These are phyloP conservation scores for Phocoena sinus DNA, from an alignment of 2,113 vertebrate genomes.

Conservation along the genomic window DNA sequence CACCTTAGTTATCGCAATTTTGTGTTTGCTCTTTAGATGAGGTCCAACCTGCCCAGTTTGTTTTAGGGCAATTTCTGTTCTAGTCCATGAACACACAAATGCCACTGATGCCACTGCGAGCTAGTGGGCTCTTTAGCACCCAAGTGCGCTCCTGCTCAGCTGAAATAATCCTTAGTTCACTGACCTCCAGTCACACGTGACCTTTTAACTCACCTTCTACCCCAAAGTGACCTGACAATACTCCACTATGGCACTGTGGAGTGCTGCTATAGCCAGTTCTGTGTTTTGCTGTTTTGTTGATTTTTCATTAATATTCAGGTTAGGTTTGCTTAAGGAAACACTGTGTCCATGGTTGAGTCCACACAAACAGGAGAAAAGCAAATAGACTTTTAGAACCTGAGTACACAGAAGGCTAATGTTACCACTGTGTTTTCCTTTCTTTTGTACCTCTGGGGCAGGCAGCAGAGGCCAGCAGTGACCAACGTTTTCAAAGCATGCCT, in stretches of 20 bases:
- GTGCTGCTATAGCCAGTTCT: neutral
- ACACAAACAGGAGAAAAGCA: neutral
- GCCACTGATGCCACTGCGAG: accelerated
- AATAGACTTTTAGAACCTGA: neutral
- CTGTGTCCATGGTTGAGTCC: neutral
- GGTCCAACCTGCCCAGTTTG: neutral
- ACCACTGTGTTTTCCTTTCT: neutral
- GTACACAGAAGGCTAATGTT: neutral
- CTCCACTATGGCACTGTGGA: neutral
- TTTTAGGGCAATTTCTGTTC: neutral
- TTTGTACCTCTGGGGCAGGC: neutral
- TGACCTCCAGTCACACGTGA: neutral
- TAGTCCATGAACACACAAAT: accelerated
- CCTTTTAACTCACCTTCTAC: neutral
- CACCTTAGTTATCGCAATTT: neutral
- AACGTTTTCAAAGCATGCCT: neutral
- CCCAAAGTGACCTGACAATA: neutral
- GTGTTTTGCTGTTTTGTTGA: neutral
- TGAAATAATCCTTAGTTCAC: neutral
- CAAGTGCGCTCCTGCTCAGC: neutral
- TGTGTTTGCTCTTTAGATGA: neutral
- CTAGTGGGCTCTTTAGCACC: neutral
- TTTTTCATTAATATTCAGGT: neutral
- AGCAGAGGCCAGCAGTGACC: neutral
- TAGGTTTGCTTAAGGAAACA: neutral